These are phyloP conservation scores for Acholoe squamosa DNA, from an alignment of 2,888 invertebrate genomes.

Conservation along the genomic window DNA sequence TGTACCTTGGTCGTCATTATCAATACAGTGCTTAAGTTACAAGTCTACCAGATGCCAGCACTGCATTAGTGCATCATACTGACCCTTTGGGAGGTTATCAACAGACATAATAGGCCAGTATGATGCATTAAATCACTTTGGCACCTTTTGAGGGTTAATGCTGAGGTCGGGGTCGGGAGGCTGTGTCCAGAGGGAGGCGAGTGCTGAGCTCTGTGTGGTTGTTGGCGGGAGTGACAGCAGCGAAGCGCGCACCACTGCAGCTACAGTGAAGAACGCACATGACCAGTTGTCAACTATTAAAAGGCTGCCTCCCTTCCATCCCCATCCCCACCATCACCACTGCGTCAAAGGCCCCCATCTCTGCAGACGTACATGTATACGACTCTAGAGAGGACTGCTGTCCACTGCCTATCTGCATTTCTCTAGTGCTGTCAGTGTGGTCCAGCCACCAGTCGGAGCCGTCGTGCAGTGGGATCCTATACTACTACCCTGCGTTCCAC, in stretches of 20 bases:
- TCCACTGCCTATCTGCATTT: neutral
- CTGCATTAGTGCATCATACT: no score
- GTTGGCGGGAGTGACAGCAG: neutral
- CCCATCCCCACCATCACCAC: neutral
- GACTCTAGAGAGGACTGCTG: no score
- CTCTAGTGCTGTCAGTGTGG: neutral
- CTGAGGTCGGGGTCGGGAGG: neutral
- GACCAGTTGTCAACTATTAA: neutral
- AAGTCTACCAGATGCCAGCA: no score
- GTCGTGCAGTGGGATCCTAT: neutral
- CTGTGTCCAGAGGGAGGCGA: neutral
- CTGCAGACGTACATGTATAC: no score
- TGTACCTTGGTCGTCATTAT: no score
- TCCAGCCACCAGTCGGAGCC: neutral
- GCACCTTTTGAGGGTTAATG: neutral
- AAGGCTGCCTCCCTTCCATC: neutral
- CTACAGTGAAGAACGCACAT: slow-evolving; percentile 1
- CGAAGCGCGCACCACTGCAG: neutral
- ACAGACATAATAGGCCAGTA: neutral
- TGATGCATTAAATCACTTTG: neutral
- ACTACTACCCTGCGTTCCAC: no score
- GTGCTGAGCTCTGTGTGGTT: neutral
- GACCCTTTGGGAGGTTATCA: no score
- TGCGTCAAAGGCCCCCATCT: neutral
- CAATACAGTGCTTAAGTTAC: no score